Evolutionary conservation across 2,113 vertebrate genomes (phyloP).

Genomic region (Alethe diademata): DNA sequence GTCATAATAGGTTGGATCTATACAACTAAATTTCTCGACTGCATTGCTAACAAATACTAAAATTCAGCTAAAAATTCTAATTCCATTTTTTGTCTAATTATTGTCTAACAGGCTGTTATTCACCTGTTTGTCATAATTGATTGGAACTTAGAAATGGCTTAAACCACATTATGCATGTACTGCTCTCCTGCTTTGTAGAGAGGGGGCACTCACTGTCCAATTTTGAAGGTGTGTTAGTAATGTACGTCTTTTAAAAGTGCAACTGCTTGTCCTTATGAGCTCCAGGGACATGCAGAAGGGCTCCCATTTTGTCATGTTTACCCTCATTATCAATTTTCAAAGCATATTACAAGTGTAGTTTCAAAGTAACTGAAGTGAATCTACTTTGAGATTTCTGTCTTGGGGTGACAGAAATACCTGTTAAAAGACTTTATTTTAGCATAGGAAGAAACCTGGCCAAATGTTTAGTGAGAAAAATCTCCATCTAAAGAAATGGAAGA

Average conservation of each 20-base stretch:
- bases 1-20: background rate
- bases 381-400: background rate
- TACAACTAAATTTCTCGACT: background rate
- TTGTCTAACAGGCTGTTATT: background rate
- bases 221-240: background rate
- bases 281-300: background rate
- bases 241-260: background rate
- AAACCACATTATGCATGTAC: background rate
- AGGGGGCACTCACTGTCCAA: background rate
- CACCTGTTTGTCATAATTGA: background rate
- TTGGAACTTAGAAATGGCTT: background rate
- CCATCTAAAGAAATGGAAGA: background rate
- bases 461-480: background rate
- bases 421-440: background rate
- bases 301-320: background rate
- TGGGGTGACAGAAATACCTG: background rate
- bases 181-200: background rate
- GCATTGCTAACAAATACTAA: background rate
- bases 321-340: background rate
- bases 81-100: background rate
- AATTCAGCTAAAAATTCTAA: background rate
- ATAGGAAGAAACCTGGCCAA: background rate
- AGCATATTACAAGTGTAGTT: background rate
- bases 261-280: background rate
- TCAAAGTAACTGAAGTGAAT: background rate